Evolutionary conservation across 2,797 vertebrate genomes (phyloP).

Genomic region (Antennarius maculatus): DNA sequence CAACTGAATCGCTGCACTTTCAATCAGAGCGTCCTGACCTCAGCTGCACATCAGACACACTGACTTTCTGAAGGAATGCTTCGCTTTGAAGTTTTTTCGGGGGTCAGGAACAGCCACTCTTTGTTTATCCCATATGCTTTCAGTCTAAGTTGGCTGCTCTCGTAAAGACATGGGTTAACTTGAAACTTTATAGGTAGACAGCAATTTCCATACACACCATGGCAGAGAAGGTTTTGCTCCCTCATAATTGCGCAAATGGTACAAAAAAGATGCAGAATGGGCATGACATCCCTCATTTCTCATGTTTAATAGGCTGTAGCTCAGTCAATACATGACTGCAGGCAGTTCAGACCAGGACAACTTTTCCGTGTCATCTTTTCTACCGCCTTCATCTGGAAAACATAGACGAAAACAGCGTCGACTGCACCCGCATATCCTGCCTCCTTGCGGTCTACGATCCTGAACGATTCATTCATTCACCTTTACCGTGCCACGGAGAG

Average conservation of each 20-base stretch:
- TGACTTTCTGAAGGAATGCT: slow-evolving; percentile 59
- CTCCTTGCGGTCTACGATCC: slow-evolving; percentile 55
- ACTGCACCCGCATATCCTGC: slow-evolving; percentile 55
- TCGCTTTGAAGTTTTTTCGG: slow-evolving; percentile 58
- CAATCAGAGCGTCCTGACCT: slow-evolving; percentile 68
- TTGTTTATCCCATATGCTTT: slow-evolving; percentile 59
- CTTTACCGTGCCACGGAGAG: slow-evolving; percentile 40
- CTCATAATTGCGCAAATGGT: slow-evolving; percentile 23
- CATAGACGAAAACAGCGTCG: slow-evolving; percentile 29
- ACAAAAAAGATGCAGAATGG: slow-evolving; percentile 33
- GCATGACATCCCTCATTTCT: slow-evolving; percentile 36
- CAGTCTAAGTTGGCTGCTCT: slow-evolving; percentile 30
- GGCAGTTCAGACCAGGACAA: slow-evolving; percentile 55
- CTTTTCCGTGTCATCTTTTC: slow-evolving; percentile 28
- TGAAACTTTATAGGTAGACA: slow-evolving; percentile 27
- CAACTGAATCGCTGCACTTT: slow-evolving; percentile 38
- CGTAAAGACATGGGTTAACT: slow-evolving; percentile 35
- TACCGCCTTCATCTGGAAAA: slow-evolving; percentile 54
- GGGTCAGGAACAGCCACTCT: slow-evolving; percentile 45
- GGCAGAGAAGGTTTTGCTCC: slow-evolving; percentile 27
- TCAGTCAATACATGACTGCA: slow-evolving; percentile 41
- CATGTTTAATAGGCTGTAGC: slow-evolving; percentile 40
- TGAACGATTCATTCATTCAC: slow-evolving; percentile 59
- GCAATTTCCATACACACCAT: slow-evolving; percentile 23
- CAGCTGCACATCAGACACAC: slow-evolving; percentile 58